Conservation (phyloP, 2,113 vertebrate species). For the Astur gentilis region DNA sequence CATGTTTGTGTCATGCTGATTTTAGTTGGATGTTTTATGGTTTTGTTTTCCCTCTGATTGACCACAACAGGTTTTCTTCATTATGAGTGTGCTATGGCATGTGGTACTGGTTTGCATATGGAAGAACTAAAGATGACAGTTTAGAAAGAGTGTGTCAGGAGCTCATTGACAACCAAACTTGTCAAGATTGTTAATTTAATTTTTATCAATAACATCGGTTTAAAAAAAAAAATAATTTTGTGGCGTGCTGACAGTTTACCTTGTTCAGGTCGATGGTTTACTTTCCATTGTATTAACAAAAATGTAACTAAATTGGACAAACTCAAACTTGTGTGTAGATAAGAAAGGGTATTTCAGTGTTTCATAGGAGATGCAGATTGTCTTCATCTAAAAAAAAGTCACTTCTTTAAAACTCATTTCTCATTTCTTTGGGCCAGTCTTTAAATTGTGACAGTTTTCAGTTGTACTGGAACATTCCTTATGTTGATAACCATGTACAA, state of each 20-base stretch:
- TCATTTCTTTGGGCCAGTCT: neutral
- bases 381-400: neutral
- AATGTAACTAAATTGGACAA: neutral
- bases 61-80: neutral
- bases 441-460: neutral
- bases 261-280: neutral
- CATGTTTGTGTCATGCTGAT: neutral
- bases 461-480: neutral
- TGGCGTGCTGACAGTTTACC: neutral
- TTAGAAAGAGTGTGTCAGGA: neutral
- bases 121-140: neutral
- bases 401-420: neutral
- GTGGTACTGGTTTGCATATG: neutral
- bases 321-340: neutral
- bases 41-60: neutral
- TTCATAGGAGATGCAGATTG: neutral
- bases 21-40: conserved; percentile 4
- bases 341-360: neutral
- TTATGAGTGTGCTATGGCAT: neutral
- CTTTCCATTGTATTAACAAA: neutral
- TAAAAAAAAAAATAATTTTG: neutral
- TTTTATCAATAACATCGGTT: neutral
- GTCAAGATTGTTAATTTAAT: neutral
- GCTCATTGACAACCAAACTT: neutral
- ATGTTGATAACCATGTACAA: neutral